Conservation (phyloP, 2,888 invertebrate species). For the Dermolepida albohirtum region DNA sequence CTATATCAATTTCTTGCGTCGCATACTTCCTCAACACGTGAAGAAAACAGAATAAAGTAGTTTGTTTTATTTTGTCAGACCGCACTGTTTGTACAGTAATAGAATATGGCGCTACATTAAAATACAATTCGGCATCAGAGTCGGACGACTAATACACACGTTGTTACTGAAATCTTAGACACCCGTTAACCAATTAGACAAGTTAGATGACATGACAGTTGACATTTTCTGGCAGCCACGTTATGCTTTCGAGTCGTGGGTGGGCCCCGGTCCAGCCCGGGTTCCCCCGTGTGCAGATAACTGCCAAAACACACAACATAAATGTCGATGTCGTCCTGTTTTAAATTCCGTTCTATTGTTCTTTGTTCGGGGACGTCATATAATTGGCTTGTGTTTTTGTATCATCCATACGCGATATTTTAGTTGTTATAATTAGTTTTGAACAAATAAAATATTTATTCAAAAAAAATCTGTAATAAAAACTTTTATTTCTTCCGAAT, state of each 20-base stretch:
- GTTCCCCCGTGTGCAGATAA: background rate
- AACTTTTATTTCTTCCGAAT: too few species aligned
- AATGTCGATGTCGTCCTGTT: slow-evolving; percentile 22
- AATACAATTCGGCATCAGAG: background rate
- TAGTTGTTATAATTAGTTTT: too few species aligned
- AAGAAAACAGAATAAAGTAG: slow-evolving; percentile 27
- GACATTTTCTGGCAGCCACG: slow-evolving; percentile 32
- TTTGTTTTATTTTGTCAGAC: slow-evolving; percentile 32
- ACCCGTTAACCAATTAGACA: slow-evolving; percentile 36
- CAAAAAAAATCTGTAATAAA: too few species aligned
- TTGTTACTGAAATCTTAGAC: slow-evolving; percentile 32
- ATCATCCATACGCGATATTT: background rate
- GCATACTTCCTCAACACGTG: slow-evolving; percentile 19
- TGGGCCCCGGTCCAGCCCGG: slow-evolving; percentile 12
- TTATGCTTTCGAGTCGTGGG: slow-evolving; percentile 5
- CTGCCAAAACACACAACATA: slow-evolving; percentile 37
- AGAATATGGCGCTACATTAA: slow-evolving; percentile 34
- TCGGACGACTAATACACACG: slow-evolving; percentile 1
- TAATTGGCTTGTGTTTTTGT: background rate
- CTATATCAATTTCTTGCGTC: slow-evolving; percentile 18
- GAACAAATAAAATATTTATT: too few species aligned
- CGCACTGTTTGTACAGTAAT: slow-evolving; percentile 20
- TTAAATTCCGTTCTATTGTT: slow-evolving; percentile 21
- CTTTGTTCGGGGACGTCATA: background rate
- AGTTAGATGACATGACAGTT: slow-evolving; percentile 31